A percentile compares a stretch with the other conserved stretches of the same genome.
These are phyloP conservation scores for Lepidurus apus DNA, from an alignment of 1,140 invertebrate genomes.

Conservation along the genomic window DNA sequence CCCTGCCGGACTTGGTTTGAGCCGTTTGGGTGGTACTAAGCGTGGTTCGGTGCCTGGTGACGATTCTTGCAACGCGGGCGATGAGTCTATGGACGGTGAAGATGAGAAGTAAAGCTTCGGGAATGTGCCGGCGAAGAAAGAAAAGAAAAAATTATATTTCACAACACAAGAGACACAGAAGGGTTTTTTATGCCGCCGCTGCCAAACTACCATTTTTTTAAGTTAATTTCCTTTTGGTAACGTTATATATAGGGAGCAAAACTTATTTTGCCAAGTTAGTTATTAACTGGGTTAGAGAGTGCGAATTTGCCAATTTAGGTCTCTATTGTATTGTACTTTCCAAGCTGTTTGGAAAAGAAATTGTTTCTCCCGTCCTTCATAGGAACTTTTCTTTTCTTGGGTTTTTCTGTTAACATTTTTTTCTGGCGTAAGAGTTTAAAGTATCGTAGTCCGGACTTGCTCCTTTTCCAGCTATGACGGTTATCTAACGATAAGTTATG, in stretches of 20 bases:
- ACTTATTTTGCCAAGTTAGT: too few relatives aligned
- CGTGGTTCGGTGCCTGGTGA: constrained; percentile 60
- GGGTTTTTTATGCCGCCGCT: not conserved
- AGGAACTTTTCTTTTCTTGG: not conserved
- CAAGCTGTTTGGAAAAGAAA: not conserved
- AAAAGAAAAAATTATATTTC: not conserved
- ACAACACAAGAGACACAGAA: not conserved
- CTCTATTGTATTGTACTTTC: constrained; percentile 1
- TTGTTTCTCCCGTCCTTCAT: not conserved
- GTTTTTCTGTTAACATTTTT: not conserved
- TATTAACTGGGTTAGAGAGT: not conserved
- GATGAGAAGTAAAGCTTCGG: constrained; percentile 35
- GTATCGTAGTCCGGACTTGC: not conserved
- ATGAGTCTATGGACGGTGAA: constrained; percentile 42
- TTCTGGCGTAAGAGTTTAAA: not conserved
- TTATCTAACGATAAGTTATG: not conserved
- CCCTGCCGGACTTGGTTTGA: constrained; percentile 52
- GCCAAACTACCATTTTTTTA: not conserved
- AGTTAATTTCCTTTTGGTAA: not conserved
- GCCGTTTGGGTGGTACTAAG: constrained; percentile 56
- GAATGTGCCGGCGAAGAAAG: not conserved
- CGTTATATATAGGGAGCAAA: not conserved
- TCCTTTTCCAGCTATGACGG: not conserved
- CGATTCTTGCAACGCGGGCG: constrained; percentile 55
- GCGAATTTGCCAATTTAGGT: constrained; percentile 21